These are phyloP conservation scores for Xestoiulus laeticollis DNA, from an alignment of 2,888 invertebrate species.

Conservation along the genomic window DNA sequence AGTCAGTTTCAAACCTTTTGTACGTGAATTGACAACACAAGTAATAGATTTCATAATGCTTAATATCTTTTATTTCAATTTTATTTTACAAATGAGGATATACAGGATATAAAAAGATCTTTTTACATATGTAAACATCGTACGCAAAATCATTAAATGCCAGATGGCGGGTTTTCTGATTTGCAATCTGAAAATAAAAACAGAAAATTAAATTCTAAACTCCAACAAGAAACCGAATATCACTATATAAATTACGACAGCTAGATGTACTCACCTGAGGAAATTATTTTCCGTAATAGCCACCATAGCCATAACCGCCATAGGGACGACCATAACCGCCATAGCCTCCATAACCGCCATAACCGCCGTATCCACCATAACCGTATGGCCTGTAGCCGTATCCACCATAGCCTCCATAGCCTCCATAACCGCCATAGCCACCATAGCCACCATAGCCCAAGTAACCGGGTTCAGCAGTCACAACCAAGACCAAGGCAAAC, in stretches of 20 bases:
- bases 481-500: constrained; percentile 39
- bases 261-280: neutral
- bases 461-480: constrained; percentile 42
- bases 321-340: constrained; percentile 35
- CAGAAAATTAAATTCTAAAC: neutral
- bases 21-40: too few species aligned
- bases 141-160: neutral
- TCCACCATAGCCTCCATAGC: constrained; percentile 41
- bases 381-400: constrained; percentile 12
- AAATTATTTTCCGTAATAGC: constrained; percentile 39
- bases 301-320: constrained; percentile 43
- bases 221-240: neutral
- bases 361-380: constrained; percentile 42
- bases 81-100: neutral
- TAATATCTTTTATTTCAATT: neutral
- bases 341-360: constrained; percentile 42
- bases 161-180: neutral
- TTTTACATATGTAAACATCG: neutral
- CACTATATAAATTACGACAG: neutral
- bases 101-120: neutral
- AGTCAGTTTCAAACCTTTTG: too few species aligned
- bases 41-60: neutral
- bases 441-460: constrained; percentile 45
- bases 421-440: constrained; percentile 44
- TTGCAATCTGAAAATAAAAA: neutral